phyloP scores from a whole-genome alignment of 2,113 vertebrate species.

The Callocephalon fimbriatum region DNA sequence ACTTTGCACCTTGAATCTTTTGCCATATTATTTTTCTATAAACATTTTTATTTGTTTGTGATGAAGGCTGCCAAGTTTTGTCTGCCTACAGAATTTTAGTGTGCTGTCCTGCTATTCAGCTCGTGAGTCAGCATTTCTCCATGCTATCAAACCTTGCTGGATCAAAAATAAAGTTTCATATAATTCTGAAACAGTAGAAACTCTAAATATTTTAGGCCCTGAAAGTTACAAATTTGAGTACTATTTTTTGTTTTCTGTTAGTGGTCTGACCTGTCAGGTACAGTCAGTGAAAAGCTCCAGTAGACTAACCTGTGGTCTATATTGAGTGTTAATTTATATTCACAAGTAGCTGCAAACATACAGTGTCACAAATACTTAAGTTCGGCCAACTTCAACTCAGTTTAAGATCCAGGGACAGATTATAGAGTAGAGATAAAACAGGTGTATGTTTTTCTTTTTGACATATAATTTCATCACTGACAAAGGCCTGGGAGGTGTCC shows the following conservation, averaged over 20 bases:
- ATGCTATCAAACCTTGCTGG: neutral
- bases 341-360: neutral
- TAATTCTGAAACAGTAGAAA: neutral
- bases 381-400: neutral
- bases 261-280: neutral
- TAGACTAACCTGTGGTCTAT: neutral
- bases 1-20: neutral
- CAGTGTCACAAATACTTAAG: neutral
- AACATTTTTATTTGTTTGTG: neutral
- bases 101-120: neutral
- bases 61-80: neutral
- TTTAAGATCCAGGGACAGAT: neutral
- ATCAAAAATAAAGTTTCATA: neutral
- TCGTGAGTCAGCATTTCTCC: neutral
- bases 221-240: neutral
- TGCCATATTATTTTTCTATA: neutral
- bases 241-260: neutral
- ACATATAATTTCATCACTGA: neutral
- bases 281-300: neutral
- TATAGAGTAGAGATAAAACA: neutral
- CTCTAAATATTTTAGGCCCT: neutral
- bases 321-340: neutral
- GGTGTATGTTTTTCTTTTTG: neutral
- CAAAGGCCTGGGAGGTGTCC: neutral
- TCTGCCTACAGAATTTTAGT: neutral